These are phyloP conservation scores for Coluber constrictor DNA, from an alignment of 2,797 vertebrate species.

Conservation along the genomic window DNA sequence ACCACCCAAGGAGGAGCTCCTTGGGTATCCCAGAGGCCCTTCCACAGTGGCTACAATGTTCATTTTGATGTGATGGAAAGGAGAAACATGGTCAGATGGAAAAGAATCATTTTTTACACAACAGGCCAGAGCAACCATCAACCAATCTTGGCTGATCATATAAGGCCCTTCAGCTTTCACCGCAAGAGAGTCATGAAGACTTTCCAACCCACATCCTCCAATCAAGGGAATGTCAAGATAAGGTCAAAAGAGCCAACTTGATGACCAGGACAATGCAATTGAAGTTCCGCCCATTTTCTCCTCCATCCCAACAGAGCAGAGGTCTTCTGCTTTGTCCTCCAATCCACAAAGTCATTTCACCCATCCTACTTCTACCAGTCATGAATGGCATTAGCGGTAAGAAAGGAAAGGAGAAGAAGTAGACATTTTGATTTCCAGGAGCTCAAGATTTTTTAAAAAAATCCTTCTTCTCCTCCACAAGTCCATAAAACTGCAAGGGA, in stretches of 20 bases:
- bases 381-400: background rate
- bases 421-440: background rate
- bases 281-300: background rate
- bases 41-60: background rate
- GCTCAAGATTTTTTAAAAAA: background rate
- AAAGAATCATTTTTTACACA: background rate
- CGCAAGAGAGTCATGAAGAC: background rate
- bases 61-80: background rate
- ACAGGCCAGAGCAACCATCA: background rate
- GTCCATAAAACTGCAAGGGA: background rate
- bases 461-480: background rate
- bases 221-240: background rate
- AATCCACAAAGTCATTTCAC: background rate
- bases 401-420: background rate
- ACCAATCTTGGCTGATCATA: background rate
- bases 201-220: background rate
- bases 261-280: background rate
- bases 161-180: background rate
- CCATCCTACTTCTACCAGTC: background rate
- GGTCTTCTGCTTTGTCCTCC: background rate
- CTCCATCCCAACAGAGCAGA: background rate
- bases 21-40: background rate
- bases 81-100: background rate
- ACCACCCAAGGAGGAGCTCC: background rate
- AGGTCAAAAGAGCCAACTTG: background rate